phyloP scores from a whole-genome alignment of 53 echinoderm and acorn worm genomes.

The Crossaster papposus region DNA sequence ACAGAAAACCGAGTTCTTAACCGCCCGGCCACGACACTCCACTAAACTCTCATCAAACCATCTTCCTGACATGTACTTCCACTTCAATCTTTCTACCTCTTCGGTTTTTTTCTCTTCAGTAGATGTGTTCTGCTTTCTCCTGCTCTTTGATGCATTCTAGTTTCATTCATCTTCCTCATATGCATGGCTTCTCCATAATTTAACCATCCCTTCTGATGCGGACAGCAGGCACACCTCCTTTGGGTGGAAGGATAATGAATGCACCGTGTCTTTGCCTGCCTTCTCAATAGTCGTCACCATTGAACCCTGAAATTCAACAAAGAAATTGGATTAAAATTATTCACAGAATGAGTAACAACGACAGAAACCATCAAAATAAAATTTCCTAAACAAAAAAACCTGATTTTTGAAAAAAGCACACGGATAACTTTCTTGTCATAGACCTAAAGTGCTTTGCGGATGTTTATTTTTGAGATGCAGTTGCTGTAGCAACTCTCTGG shows the following conservation, averaged over 20 bases:
- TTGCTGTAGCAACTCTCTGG: not conserved
- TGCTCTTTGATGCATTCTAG: constrained; percentile 15
- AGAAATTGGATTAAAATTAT: not conserved
- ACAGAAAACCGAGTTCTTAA: no score
- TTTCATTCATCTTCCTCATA: constrained; percentile 33
- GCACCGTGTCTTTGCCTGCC: constrained; percentile 80
- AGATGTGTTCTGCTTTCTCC: not conserved
- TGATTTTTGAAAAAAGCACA: not conserved
- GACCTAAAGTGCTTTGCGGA: no score
- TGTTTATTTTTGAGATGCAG: not conserved
- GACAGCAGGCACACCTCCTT: constrained; percentile 83
- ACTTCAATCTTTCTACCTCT: not conserved
- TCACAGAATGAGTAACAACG: not conserved
- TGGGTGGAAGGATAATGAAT: constrained; percentile 91
- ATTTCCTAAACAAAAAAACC: not conserved
- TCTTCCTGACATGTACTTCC: no score
- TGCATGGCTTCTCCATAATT: constrained; percentile 73
- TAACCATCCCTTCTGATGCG: constrained; percentile 75
- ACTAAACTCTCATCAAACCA: not conserved
- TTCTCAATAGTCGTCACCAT: constrained; percentile 83
- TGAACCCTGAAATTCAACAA: constrained; percentile 71
- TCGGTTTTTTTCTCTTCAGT: not conserved
- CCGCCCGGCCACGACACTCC: no score
- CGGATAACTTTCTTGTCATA: no score
- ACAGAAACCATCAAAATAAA: not conserved